Conservation (phyloP, 2,113 vertebrate species). For the Meriones unguiculatus region DNA sequence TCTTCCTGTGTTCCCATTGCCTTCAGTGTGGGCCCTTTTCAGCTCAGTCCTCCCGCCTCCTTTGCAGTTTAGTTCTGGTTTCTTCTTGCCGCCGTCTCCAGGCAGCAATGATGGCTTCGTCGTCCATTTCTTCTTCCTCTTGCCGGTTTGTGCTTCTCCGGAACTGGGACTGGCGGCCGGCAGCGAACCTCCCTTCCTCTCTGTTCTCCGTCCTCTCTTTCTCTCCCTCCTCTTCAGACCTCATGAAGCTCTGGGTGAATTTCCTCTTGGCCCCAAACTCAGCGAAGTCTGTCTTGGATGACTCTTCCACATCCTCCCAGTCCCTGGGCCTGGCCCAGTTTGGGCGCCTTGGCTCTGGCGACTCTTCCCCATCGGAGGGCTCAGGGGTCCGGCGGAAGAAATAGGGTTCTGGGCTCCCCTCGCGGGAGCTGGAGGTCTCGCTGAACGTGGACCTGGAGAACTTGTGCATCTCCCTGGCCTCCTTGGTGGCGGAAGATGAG, state of each 20-base stretch:
- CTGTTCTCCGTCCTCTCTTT: constrained; percentile 83
- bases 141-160: constrained; percentile 80
- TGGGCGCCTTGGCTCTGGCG: constrained; percentile 74
- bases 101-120: constrained; percentile 93
- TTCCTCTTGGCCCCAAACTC: constrained; percentile 90
- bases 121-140: constrained; percentile 89
- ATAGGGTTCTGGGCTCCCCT: constrained; percentile 85
- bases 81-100: constrained; percentile 94
- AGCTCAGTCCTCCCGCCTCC: constrained; percentile 83
- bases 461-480: constrained; percentile 81
- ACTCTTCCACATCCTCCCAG: constrained; percentile 83
- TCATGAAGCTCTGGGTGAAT: constrained; percentile 87
- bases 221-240: constrained; percentile 85
- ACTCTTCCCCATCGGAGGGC: constrained; percentile 80
- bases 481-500: constrained; percentile 83
- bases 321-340: constrained; percentile 77
- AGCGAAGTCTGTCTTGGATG: constrained; percentile 81
- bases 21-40: constrained; percentile 34
- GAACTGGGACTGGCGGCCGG: constrained; percentile 80
- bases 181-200: constrained; percentile 86
- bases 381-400: constrained; percentile 81
- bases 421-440: constrained; percentile 80
- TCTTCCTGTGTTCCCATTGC: background rate
- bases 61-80: constrained; percentile 87
- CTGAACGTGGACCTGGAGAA: constrained; percentile 85